These are phyloP conservation scores for Campylorhamphus procurvoides DNA, from an alignment of 2,113 vertebrate genomes.

Conservation along the genomic window DNA sequence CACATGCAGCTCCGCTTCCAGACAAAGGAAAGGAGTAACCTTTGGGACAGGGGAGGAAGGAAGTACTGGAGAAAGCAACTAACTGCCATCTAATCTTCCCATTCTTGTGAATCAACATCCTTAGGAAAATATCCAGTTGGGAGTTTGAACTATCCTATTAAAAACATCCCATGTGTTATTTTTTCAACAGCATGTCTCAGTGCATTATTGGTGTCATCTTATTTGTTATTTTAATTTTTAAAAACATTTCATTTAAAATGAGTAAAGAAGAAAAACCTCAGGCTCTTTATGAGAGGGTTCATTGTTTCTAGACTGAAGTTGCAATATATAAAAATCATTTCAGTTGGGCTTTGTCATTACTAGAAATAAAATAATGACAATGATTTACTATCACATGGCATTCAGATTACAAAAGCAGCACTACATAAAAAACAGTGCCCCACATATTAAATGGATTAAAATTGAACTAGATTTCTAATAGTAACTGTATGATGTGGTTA, in stretches of 20 bases:
- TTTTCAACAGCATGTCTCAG: background rate
- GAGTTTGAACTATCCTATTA: background rate
- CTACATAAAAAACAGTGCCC: slow-evolving; percentile 3
- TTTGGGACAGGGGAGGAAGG: background rate
- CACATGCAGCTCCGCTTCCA: background rate
- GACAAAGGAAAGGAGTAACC: background rate
- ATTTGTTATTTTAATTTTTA: slow-evolving; percentile 20
- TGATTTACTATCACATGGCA: slow-evolving; percentile 42
- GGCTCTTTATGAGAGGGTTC: background rate
- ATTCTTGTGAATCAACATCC: background rate
- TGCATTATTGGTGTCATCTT: background rate
- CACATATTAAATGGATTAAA: slow-evolving; percentile 62
- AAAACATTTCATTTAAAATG: background rate
- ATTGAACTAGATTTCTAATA: slow-evolving; percentile 39
- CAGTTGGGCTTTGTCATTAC: slow-evolving; percentile 37
- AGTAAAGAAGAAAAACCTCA: slow-evolving; percentile 32
- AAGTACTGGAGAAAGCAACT: background rate
- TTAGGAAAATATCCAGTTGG: background rate
- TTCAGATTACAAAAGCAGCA: slow-evolving; percentile 48
- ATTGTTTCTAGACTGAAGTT: slow-evolving; percentile 47
- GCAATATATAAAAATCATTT: slow-evolving; percentile 12
- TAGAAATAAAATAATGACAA: slow-evolving; percentile 52
- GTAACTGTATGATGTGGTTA: slow-evolving; percentile 45
- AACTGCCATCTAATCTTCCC: background rate
- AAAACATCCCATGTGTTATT: background rate